Evolutionary conservation across 2,113 vertebrate genomes (phyloP).

Genomic region (Phycodurus eques): DNA sequence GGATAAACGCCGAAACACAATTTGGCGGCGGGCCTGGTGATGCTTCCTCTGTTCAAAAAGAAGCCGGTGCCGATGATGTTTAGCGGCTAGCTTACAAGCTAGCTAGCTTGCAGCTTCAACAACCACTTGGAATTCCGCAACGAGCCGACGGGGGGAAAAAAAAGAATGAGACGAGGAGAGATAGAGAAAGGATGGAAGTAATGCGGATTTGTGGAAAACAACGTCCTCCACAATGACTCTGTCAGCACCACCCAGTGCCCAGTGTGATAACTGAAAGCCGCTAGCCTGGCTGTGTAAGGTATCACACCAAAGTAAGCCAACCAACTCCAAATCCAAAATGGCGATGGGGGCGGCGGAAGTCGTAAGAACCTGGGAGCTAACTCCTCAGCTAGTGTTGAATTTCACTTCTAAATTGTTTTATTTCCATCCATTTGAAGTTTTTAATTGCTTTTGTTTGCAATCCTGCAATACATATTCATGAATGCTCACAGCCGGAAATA

Average conservation of each 20-base stretch:
- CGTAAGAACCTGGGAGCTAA: not conserved
- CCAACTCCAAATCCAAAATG: constrained; percentile 64
- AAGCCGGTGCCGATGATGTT: constrained; percentile 51
- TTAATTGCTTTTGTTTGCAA: not conserved
- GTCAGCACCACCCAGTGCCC: not conserved
- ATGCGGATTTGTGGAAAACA: constrained; percentile 1
- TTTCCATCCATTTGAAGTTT: not conserved
- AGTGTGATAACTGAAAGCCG: not conserved
- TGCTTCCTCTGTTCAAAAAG: constrained; percentile 31
- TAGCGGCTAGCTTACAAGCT: constrained; percentile 30
- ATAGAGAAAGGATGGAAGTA: not conserved
- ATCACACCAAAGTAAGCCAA: constrained; percentile 23
- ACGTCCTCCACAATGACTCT: not conserved
- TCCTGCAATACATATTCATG: no score
- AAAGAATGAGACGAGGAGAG: not conserved
- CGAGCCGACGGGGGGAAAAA: not conserved
- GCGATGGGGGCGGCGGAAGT: constrained; percentile 59
- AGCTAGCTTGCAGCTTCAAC: constrained; percentile 27
- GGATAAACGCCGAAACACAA: constrained; percentile 14
- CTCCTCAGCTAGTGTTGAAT: not conserved
- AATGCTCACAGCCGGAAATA: not conserved
- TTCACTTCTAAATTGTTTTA: not conserved
- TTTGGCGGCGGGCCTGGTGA: not conserved
- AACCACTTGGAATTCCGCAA: constrained; percentile 15
- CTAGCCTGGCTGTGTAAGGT: constrained; percentile 14